Conservation (phyloP, 2,113 vertebrate genomes). For the Megaceryle maxima region DNA sequence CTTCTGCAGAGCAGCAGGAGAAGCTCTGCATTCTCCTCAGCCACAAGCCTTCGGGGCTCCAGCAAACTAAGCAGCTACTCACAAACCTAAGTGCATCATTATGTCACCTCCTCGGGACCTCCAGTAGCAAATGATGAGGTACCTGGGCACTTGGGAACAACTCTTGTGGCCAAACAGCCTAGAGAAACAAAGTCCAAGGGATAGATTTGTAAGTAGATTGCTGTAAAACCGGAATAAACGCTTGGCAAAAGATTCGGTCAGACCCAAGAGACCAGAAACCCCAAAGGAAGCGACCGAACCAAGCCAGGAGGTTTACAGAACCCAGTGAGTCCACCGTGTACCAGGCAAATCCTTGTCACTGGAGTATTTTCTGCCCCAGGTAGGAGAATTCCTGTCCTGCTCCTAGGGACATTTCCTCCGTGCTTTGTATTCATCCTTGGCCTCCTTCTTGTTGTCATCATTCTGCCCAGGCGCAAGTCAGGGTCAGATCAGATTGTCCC, state of each 20-base stretch:
- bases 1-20: background rate
- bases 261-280: background rate
- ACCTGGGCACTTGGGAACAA: background rate
- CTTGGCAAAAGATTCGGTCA: background rate
- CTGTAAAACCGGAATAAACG: background rate
- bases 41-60: background rate
- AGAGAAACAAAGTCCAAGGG: background rate
- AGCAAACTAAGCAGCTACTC: background rate
- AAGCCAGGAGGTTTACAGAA: background rate
- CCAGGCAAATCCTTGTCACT: background rate
- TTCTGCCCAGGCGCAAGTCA: background rate
- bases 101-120: background rate
- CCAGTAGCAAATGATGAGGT: background rate
- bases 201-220: background rate
- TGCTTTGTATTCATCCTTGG: background rate
- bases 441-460: background rate
- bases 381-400: background rate
- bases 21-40: background rate
- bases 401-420: accelerated
- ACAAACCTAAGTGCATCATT: background rate
- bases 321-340: accelerated
- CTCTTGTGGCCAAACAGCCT: background rate
- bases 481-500: background rate
- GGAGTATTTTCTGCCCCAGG: accelerated
- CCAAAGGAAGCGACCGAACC: background rate